Conservation (phyloP, 2,888 invertebrate species). For the Oxyteleia sp. region DNA sequence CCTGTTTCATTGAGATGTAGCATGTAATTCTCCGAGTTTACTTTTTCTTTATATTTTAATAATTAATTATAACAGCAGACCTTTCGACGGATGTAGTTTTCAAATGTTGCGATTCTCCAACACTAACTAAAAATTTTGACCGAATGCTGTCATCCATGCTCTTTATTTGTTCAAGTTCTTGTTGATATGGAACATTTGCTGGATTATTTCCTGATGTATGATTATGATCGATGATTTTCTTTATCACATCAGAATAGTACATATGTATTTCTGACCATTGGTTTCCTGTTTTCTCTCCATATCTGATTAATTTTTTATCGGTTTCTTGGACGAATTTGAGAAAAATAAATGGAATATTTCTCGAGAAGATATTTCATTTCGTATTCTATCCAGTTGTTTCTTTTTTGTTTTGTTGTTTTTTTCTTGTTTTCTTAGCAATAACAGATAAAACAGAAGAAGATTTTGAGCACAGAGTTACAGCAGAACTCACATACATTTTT, state of each 20-base stretch:
- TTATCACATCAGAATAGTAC: neutral
- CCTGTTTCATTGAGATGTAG: conserved; percentile 2
- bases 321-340: too few relatives aligned
- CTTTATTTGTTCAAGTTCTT: conserved; percentile 19
- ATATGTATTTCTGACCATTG: too few relatives aligned
- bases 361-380: neutral
- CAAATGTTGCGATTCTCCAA: neutral
- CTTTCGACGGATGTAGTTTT: neutral
- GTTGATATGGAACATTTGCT: neutral
- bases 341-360: neutral
- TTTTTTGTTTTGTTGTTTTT: too few relatives aligned
- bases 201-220: conserved; percentile 11
- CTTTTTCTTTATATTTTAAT: too few relatives aligned
- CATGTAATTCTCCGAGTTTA: conserved; percentile 13
- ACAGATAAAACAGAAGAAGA: too few relatives aligned
- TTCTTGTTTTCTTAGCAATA: too few relatives aligned
- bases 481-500: too few relatives aligned
- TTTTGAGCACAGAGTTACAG: too few relatives aligned
- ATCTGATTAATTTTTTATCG: too few relatives aligned
- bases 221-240: conserved; percentile 3
- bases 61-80: too few relatives aligned
- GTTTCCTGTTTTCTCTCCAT: too few relatives aligned
- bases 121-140: conserved; percentile 15
- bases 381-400: neutral
- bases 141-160: conserved; percentile 12